These are phyloP conservation scores for Borostomias antarcticus DNA, from an alignment of 2,797 vertebrate species.

Conservation along the genomic window DNA sequence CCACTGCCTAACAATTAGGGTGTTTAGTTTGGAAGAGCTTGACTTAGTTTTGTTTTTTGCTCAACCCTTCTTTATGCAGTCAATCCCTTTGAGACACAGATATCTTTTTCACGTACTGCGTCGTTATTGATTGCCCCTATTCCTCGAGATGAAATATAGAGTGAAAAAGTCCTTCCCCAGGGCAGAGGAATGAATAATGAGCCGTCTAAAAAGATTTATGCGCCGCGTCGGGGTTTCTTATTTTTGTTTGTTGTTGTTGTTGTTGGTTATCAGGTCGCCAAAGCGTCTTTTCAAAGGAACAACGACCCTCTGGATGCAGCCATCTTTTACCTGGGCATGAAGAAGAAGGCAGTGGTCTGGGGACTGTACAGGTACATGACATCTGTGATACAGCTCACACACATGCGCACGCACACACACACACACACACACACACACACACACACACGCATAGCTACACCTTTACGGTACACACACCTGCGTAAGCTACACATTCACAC, in stretches of 20 bases:
- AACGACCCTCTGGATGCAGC: slow-evolving; percentile 96
- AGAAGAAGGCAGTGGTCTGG: slow-evolving; percentile 98
- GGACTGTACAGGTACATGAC: slow-evolving; percentile 90
- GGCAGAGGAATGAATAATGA: no score
- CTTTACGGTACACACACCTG: not conserved
- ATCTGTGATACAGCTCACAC: slow-evolving; percentile 12
- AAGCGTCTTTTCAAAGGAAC: slow-evolving; percentile 91
- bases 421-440: not conserved
- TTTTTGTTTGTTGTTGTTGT: slow-evolving; percentile 18
- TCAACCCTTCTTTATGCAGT: no score
- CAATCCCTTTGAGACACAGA: no score
- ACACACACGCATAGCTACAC: not conserved
- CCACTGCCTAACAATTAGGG: no score
- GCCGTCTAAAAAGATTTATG: no score
- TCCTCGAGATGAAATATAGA: slow-evolving; percentile 33
- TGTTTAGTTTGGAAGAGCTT: no score
- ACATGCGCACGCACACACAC: not conserved
- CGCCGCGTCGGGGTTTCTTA: no score
- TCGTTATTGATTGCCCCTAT: slow-evolving; percentile 2
- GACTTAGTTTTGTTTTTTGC: no score
- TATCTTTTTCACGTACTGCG: no score
- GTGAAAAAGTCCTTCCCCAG: no score
- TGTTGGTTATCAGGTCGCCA: slow-evolving; percentile 85
- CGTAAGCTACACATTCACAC: no score
- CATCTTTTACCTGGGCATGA: slow-evolving; percentile 96